Evolutionary conservation across 1,140 invertebrate species (phyloP), one percentile per base, ranked within the genome.

Genomic region (Fopius arisanus): DNA sequence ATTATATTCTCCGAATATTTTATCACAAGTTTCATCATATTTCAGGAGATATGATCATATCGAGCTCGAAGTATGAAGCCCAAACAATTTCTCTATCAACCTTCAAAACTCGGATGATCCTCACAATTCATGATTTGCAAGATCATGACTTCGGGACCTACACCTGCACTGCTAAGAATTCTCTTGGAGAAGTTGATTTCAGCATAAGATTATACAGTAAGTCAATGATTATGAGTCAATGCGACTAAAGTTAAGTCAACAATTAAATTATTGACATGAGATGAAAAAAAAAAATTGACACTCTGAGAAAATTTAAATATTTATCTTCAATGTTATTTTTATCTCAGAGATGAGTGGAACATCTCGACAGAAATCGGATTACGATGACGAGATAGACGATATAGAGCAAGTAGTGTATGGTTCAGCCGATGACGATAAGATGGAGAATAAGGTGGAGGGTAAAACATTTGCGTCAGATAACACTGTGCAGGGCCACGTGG

Each of bases 131-230:
- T 28, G 91, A 93, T 81, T 90, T 98, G 51, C 91, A 94, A 63
- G 89, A 90, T 74, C 89, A 91, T 26, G 96, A 99, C 85, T 92
- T 94, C 40, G 96, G 96, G 19, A 92, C 92, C 0, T 97, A 97
- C 88, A 90, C 90, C 62, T 98, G 97, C 82, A 93, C 96, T 41
- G 95, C 96, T 3, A 96, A 96, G 80, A 98, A 98, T 89, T 94
- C 94, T 2, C 89, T 97, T 1, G 96, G 96, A 1, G 95, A 94
- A 83, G 95, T 96, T 26, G 94, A 96, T 80, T 95, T 95, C 84
- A 92, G 91, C 73, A 97, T 98, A 83, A 90, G 95, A 75, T 87
- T 98, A 33, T 97, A 97, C 85, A 95, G 96, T 97, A 88, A 92
- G 91, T 84, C 72, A 5, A 26, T 3, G 37, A 19, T 62, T 6